A percentile compares a stretch with the other conserved stretches of the same genome.
Conservation (phyloP, 2,888 invertebrate species). For the Xestia c-nigrum region DNA sequence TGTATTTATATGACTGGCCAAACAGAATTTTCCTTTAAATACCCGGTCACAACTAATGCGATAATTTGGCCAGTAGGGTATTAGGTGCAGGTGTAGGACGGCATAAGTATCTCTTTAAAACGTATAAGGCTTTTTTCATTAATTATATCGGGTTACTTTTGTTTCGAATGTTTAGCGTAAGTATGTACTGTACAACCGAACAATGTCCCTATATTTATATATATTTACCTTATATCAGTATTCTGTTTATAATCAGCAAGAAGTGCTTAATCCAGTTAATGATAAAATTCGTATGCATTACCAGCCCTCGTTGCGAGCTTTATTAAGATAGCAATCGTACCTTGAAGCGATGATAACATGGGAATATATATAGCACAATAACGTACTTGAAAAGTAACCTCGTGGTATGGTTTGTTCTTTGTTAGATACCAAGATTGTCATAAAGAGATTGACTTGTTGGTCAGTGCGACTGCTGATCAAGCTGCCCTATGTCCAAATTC, state of each 20-base stretch:
- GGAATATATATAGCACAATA: not conserved
- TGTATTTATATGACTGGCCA: too few relatives aligned
- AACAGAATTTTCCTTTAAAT: too few relatives aligned
- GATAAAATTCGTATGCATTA: constrained; percentile 59
- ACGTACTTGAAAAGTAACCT: not conserved
- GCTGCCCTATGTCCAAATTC: not conserved
- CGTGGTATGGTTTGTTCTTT: not conserved
- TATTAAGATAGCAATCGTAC: constrained; percentile 41
- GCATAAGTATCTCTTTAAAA: too few relatives aligned
- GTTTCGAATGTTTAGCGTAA: not conserved
- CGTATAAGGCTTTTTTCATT: too few relatives aligned
- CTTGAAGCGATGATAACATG: constrained; percentile 29
- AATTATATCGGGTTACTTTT: not conserved
- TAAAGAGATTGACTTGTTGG: not conserved
- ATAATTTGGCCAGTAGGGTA: too few relatives aligned
- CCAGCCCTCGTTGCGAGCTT: constrained; percentile 1
- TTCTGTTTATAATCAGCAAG: constrained; percentile 1
- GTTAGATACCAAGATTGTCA: not conserved
- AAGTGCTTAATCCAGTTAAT: constrained; percentile 30
- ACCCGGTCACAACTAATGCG: too few relatives aligned
- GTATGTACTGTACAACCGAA: not conserved
- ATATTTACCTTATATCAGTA: not conserved
- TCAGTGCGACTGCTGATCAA: not conserved
- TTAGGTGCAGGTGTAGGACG: too few relatives aligned
- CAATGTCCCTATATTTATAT: not conserved